These are phyloP conservation scores for Empis stercorea DNA, from an alignment of 2,888 invertebrate genomes.

Conservation along the genomic window DNA sequence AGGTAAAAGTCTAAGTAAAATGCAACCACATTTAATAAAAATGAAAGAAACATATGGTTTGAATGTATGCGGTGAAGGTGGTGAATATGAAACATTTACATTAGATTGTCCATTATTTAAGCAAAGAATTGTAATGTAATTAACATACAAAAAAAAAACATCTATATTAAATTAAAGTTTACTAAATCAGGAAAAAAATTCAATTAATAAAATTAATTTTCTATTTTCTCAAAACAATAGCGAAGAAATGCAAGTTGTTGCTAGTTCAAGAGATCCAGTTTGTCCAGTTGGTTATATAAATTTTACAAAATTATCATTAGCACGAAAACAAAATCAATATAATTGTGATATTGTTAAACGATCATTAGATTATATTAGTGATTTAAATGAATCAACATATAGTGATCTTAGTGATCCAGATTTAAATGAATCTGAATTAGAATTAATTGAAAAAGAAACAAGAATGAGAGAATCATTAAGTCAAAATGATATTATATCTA, in stretches of 20 bases:
- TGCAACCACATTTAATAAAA: conserved; percentile 74
- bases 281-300: conserved; percentile 92
- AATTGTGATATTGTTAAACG: conserved; percentile 40
- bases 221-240: conserved; percentile 40
- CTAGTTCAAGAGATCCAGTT: conserved; percentile 83
- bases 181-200: background rate
- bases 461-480: conserved; percentile 34
- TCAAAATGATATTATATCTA: conserved; percentile 34
- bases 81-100: conserved; percentile 97
- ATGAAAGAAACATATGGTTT: conserved; percentile 91
- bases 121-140: conserved; percentile 81
- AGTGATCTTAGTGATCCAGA: conserved; percentile 52
- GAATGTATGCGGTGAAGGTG: conserved; percentile 96
- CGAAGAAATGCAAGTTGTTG: conserved; percentile 72
- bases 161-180: background rate
- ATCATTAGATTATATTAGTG: conserved; percentile 46
- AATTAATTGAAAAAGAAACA: conserved; percentile 42
- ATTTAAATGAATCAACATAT: conserved; percentile 49
- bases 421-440: conserved; percentile 48
- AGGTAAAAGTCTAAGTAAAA: conserved; percentile 69
- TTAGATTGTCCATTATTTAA: conserved; percentile 93
- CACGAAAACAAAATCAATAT: conserved; percentile 41
- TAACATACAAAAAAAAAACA: conserved; percentile 20
- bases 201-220: background rate
- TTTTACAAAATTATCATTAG: conserved; percentile 69